Evolutionary conservation across 92 coral and sea anemone genomes (phyloP).

Genomic region (Porites divaricata): DNA sequence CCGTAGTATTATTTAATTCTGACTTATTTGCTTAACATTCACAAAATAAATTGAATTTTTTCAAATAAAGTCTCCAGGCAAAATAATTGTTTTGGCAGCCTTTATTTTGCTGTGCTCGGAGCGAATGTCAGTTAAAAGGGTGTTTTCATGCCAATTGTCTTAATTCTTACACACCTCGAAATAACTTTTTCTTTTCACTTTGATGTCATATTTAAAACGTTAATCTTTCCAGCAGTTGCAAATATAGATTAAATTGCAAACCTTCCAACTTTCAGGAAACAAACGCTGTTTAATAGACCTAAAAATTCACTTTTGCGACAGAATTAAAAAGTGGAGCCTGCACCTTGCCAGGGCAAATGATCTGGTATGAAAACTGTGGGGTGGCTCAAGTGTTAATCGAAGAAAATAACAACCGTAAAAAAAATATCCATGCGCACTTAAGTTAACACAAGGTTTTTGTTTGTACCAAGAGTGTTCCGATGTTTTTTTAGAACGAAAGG

Average conservation of each 20-base stretch:
- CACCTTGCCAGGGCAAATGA: slow-evolving; percentile 29
- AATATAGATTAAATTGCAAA: slow-evolving; percentile 67
- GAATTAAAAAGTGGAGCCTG: slow-evolving; percentile 69
- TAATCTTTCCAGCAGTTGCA: slow-evolving; percentile 31
- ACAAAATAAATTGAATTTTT: slow-evolving; percentile 78
- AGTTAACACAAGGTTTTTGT: slow-evolving; percentile 48
- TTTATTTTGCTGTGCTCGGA: slow-evolving; percentile 26
- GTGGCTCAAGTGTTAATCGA: slow-evolving; percentile 16
- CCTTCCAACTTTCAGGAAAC: slow-evolving; percentile 61
- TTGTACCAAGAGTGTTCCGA: neutral
- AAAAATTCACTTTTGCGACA: slow-evolving; percentile 67
- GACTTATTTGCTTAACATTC: slow-evolving; percentile 72
- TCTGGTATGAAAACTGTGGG: slow-evolving; percentile 25
- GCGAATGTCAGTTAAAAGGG: slow-evolving; percentile 28
- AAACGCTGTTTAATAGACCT: slow-evolving; percentile 81
- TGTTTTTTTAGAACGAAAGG: slow-evolving; percentile 45
- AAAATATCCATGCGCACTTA: neutral
- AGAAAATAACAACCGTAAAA: slow-evolving; percentile 21
- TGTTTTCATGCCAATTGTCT: slow-evolving; percentile 32
- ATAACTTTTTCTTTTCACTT: slow-evolving; percentile 9
- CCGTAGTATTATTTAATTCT: slow-evolving; percentile 47
- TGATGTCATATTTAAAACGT: slow-evolving; percentile 1
- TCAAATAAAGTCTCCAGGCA: slow-evolving; percentile 53
- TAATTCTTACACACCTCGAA: slow-evolving; percentile 16
- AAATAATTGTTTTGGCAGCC: slow-evolving; percentile 21